A percentile compares a stretch with the other conserved stretches of the same genome.
Conservation (phyloP, 2,113 vertebrate species). For the Mugil cephalus region DNA sequence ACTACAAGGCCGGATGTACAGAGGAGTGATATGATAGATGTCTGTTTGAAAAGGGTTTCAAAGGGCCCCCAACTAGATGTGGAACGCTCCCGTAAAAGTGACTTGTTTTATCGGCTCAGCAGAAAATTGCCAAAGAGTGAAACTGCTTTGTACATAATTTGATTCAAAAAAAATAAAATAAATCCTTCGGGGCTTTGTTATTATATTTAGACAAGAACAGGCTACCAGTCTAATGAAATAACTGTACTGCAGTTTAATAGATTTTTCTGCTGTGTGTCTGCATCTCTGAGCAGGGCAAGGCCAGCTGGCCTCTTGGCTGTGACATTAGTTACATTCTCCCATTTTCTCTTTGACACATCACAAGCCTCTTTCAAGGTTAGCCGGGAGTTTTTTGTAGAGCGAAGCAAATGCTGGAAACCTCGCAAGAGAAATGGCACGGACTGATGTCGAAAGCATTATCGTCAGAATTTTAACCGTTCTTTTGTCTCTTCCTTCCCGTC, state of each 20-base stretch:
- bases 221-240: constrained; percentile 20
- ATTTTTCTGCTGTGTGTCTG: constrained; percentile 3
- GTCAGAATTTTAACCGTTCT: constrained; percentile 17
- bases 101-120: neutral
- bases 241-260: neutral
- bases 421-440: neutral
- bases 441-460: constrained; percentile 24
- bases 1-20: constrained; percentile 30
- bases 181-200: neutral
- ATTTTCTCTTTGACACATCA: constrained; percentile 40
- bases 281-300: neutral
- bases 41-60: constrained; percentile 24
- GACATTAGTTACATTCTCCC: constrained; percentile 14
- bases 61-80: constrained; percentile 1
- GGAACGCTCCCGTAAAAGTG: constrained; percentile 1
- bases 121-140: constrained; percentile 4
- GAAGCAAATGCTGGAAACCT: constrained; percentile 3
- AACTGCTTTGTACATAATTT: constrained; percentile 16
- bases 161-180: too few relatives aligned
- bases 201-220: constrained; percentile 4
- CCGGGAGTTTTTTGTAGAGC: constrained; percentile 20
- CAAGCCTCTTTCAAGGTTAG: constrained; percentile 25
- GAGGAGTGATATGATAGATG: constrained; percentile 50
- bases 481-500: constrained; percentile 32
- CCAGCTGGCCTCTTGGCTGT: neutral